Evolutionary conservation across 2,888 invertebrate species (phyloP), one percentile per base, ranked within the genome.

Genomic region (Clostera curtula): DNA sequence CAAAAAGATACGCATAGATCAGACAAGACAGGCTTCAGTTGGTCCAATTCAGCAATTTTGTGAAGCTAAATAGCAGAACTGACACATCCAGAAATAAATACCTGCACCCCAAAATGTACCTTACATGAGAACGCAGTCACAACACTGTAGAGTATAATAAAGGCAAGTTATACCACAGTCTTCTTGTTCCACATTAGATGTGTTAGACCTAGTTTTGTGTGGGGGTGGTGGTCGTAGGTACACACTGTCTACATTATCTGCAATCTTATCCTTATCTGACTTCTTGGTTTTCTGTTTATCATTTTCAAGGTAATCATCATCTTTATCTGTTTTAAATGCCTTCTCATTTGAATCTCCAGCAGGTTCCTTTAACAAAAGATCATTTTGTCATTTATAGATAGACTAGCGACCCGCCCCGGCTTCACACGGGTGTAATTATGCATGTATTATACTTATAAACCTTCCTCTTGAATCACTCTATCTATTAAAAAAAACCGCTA

Each of bases 61-160:
- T n/a, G n/a, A n/a, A n/a, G n/a, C n/a, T n/a, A n/a, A n/a, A n/a
- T n/a, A n/a, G n/a, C n/a, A n/a, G n/a, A n/a, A n/a, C n/a, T n/a
- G n/a, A n/a, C n/a, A n/a, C n/a, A n/a, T n/a, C n/a, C n/a, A n/a
- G n/a, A n/a, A n/a, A n/a, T n/a, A n/a, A n/a, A n/a, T n/a, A n/a
- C n/a, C 9, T 26, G 14, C 12, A 15, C 18, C n/a, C 16, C 5
- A 25, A 15, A 13, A 14, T 6, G 12, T 41, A 46, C 36, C 34
- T 68, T 68, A 82, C 74, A 75, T 73, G 17, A 82, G 50, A 30
- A 85, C 80, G 65, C 89, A 89, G 48, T 88, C 88, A 67, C 89
- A 89, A 51, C 89, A 89, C 55, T 87, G 86, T 47, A 89, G 70
- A 2, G 87, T 84, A 44, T 86, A 87, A 49, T 88, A 88, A 9